phyloP scores from a whole-genome alignment of 2,888 invertebrate species.

The Molanna angustata region DNA sequence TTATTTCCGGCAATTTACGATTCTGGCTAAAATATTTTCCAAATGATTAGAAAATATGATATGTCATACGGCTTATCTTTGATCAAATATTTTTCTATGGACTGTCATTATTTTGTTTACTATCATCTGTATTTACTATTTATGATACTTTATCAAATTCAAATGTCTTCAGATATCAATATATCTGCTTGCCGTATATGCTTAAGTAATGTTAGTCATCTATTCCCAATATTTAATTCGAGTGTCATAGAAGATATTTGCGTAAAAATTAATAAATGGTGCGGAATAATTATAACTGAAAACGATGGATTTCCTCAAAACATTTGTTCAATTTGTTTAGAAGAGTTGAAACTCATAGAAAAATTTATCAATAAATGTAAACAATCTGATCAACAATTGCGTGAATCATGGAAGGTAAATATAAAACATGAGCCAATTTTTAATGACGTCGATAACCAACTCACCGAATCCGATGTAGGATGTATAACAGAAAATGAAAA shows the following conservation, averaged over 20 bases:
- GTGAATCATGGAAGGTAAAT: too few species aligned
- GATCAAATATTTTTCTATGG: too few species aligned
- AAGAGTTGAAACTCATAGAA: slow-evolving; percentile 1
- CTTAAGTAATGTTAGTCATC: neutral
- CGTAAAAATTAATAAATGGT: neutral
- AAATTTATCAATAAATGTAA: slow-evolving; percentile 6
- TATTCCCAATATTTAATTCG: neutral
- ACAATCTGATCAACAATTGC: slow-evolving; percentile 1
- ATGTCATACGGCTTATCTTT: too few species aligned
- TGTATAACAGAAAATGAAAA: slow-evolving; percentile 7
- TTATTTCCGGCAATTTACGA: too few species aligned
- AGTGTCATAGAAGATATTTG: neutral
- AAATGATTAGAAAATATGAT: too few species aligned
- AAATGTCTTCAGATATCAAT: slow-evolving; percentile 3
- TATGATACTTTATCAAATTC: too few species aligned
- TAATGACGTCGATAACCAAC: neutral
- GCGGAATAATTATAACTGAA: neutral
- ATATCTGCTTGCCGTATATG: slow-evolving; percentile 33
- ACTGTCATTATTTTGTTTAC: too few species aligned
- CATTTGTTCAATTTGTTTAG: slow-evolving; percentile 1
- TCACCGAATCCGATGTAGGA: neutral
- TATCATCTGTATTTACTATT: too few species aligned
- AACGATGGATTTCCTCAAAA: neutral
- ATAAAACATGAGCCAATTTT: slow-evolving; percentile 6
- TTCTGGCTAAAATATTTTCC: too few species aligned